Evolutionary conservation across 53 echinoderm and acorn worm genomes (phyloP).

Genomic region (Apostichopus leukothele): DNA sequence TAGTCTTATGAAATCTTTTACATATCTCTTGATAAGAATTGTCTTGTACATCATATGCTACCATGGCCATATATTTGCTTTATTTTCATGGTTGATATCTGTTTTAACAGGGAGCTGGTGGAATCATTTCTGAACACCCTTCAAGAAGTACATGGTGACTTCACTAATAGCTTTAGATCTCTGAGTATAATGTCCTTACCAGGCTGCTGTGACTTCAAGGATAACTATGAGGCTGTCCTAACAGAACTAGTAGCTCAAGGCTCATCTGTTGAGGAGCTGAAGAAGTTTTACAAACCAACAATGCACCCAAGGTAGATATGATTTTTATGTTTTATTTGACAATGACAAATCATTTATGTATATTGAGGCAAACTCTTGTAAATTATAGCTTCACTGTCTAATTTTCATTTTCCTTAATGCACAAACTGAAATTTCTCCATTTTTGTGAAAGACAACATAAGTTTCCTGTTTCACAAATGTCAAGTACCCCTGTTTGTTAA

Average conservation of each 20-base stretch:
- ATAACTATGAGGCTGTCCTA: conserved; percentile 22
- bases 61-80: not conserved
- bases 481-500: too few species aligned
- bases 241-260: conserved; percentile 66
- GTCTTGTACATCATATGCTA: not conserved
- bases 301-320: conserved; percentile 77
- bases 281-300: conserved; percentile 60
- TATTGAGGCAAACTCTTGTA: too few species aligned
- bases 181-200: conserved; percentile 75
- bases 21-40: not conserved
- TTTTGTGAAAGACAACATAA: too few species aligned
- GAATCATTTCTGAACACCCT: conserved; percentile 78
- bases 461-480: too few species aligned
- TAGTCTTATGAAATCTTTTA: too few species aligned
- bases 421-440: too few species aligned
- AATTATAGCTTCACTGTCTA: too few species aligned
- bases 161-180: conserved; percentile 85
- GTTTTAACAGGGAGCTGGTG: conserved; percentile 58
- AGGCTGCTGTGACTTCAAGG: conserved; percentile 52
- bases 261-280: conserved; percentile 80
- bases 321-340: too few species aligned
- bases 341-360: too few species aligned
- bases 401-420: too few species aligned
- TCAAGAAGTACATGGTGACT: conserved; percentile 78
- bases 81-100: not conserved